Percentiles rank a stretch among this genome's conserved stretches.
phyloP scores from a whole-genome alignment of 2,113 vertebrate genomes.

The Tragulus kanchil region DNA sequence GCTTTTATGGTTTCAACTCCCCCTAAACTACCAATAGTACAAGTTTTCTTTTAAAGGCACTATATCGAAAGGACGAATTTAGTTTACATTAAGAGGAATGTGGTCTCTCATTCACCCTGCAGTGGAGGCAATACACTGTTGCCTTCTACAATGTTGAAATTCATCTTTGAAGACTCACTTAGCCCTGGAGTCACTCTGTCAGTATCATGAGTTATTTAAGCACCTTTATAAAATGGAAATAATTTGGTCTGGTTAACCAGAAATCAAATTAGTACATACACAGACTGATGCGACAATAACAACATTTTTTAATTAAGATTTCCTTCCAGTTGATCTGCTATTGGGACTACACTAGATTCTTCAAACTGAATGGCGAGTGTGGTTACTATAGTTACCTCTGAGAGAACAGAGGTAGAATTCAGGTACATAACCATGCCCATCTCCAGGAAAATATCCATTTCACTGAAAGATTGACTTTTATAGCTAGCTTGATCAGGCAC shows the following conservation, averaged over 20 bases:
- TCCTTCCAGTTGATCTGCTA: not conserved
- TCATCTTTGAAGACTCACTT: not conserved
- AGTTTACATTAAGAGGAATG: not conserved
- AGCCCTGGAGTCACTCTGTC: not conserved
- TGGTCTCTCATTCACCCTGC: not conserved
- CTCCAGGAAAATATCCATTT: not conserved
- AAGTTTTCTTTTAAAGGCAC: not conserved
- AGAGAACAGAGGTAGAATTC: not conserved
- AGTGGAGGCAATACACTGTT: rapidly evolving
- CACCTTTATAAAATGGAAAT: not conserved
- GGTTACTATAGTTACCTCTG: not conserved
- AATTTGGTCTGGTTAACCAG: not conserved
- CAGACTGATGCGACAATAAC: not conserved
- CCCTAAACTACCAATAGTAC: not conserved
- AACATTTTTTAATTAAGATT: not conserved
- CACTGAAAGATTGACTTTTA: not conserved
- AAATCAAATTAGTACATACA: not conserved
- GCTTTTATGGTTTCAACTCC: not conserved
- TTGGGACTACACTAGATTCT: not conserved
- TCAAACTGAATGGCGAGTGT: not conserved
- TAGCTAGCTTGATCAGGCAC: not conserved
- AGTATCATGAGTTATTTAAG: not conserved
- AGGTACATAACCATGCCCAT: not conserved
- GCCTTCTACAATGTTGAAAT: not conserved
- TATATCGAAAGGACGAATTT: not conserved